These are phyloP conservation scores for Heterodera carotae DNA, from an alignment of 1,140 invertebrate genomes.

Conservation along the genomic window DNA sequence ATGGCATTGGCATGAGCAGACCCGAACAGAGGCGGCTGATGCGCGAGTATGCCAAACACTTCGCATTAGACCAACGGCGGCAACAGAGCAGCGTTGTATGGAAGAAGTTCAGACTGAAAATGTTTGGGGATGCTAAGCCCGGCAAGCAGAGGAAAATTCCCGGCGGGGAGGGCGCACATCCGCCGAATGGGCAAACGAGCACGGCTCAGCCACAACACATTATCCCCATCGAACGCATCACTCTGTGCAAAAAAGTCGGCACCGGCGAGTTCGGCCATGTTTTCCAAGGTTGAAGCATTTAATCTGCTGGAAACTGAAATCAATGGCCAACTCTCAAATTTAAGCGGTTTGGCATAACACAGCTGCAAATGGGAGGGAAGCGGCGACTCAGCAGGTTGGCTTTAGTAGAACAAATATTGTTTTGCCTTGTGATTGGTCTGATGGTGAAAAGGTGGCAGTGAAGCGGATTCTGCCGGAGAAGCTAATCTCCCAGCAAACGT, in stretches of 20 bases:
- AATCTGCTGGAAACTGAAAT: not conserved
- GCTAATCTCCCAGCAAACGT: conserved; percentile 79
- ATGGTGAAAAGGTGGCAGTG: conserved; percentile 81
- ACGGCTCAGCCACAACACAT: conserved; percentile 78
- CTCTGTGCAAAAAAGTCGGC: conserved; percentile 89
- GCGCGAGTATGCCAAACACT: conserved; percentile 87
- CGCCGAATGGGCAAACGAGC: not conserved
- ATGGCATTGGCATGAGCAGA: conserved; percentile 87
- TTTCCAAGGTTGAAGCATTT: conserved; percentile 76
- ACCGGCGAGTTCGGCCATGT: conserved; percentile 95
- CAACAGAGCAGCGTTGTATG: conserved; percentile 8
- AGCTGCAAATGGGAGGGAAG: not conserved
- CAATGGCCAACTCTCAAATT: not conserved
- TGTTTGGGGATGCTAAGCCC: conserved; percentile 18
- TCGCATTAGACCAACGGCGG: conserved; percentile 70
- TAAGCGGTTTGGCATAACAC: conserved; percentile 22
- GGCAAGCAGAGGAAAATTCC: not conserved
- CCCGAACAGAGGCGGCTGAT: conserved; percentile 89
- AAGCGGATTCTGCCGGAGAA: conserved; percentile 89
- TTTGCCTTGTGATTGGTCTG: not conserved
- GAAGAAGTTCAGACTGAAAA: conserved; percentile 70
- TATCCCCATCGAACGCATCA: conserved; percentile 88
- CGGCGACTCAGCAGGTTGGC: not conserved
- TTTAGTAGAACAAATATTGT: not conserved
- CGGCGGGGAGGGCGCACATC: not conserved